A percentile compares a stretch with the other conserved stretches of the same genome.
phyloP scores from a whole-genome alignment of 2,888 invertebrate genomes.

The Acleris literana region DNA sequence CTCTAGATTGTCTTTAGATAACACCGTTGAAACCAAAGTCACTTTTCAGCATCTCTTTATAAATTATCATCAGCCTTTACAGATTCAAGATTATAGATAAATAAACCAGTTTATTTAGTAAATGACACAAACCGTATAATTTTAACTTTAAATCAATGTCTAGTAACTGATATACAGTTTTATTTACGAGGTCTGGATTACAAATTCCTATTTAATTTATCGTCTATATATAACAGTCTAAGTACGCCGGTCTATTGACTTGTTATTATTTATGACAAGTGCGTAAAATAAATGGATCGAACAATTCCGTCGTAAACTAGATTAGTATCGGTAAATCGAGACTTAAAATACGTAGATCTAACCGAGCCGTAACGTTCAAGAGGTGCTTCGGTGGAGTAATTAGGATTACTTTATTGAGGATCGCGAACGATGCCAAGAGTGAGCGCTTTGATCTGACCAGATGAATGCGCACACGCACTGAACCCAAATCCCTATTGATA shows the following conservation, averaged over 20 bases:
- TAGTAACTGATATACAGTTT: slow-evolving; percentile 16
- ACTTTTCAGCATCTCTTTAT: slow-evolving; percentile 47
- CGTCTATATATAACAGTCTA: slow-evolving; percentile 25
- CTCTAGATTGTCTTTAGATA: slow-evolving; percentile 50
- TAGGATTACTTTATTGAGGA: slow-evolving; percentile 57
- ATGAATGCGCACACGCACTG: slow-evolving; percentile 57
- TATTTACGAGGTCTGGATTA: slow-evolving; percentile 24
- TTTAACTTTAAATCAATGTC: slow-evolving; percentile 25
- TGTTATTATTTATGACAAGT: slow-evolving; percentile 36
- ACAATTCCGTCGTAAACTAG: slow-evolving; percentile 54
- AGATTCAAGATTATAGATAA: not conserved
- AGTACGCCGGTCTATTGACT: slow-evolving; percentile 29
- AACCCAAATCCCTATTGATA: slow-evolving; percentile 64
- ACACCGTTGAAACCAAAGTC: slow-evolving; percentile 48
- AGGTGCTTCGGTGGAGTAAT: slow-evolving; percentile 26
- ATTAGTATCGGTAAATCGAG: slow-evolving; percentile 54
- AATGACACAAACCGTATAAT: slow-evolving; percentile 7
- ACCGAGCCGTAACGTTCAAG: slow-evolving; percentile 14
- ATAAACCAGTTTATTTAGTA: not conserved
- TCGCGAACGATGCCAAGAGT: slow-evolving; percentile 57
- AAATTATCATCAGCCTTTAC: slow-evolving; percentile 23
- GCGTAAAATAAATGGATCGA: slow-evolving; percentile 54
- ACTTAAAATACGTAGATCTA: slow-evolving; percentile 30
- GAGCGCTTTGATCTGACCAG: slow-evolving; percentile 69
- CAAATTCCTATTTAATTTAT: slow-evolving; percentile 32